Percentiles rank a stretch among this genome's conserved stretches.
phyloP scores from a whole-genome alignment of 1,140 invertebrate species.

The Plutomurus gul region DNA sequence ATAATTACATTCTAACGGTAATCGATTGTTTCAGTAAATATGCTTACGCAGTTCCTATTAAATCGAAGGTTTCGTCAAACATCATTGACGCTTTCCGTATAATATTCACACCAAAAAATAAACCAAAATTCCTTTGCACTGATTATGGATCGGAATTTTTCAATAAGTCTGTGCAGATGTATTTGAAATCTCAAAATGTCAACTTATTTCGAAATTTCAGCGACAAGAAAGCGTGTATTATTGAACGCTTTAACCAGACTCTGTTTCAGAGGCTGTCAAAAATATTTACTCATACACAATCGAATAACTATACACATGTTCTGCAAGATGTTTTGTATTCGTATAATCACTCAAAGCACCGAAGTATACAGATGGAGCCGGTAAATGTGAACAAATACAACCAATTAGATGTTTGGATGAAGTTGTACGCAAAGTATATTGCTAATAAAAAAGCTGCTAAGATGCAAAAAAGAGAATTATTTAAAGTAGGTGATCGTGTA shows the following conservation, averaged over 20 bases:
- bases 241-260: background rate
- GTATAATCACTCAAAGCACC: background rate
- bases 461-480: background rate
- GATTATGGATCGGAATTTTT: background rate
- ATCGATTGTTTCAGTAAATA: background rate
- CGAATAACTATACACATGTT: background rate
- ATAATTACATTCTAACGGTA: background rate
- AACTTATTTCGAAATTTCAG: background rate
- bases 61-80: background rate
- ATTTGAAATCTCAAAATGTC: background rate
- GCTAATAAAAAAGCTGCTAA: background rate
- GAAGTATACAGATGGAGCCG: background rate
- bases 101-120: background rate
- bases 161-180: background rate
- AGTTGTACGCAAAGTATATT: background rate
- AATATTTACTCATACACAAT: background rate
- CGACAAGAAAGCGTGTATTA: background rate
- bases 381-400: background rate
- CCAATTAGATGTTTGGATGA: background rate
- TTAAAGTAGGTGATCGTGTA: background rate
- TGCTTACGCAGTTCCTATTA: background rate
- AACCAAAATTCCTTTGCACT: background rate
- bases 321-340: background rate
- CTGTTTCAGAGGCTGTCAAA: background rate
- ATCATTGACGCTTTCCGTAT: background rate